Evolutionary conservation across 2,888 invertebrate species (phyloP), one percentile per base, ranked within the genome.

Genomic region (Caenorhabditis auriculariae): DNA sequence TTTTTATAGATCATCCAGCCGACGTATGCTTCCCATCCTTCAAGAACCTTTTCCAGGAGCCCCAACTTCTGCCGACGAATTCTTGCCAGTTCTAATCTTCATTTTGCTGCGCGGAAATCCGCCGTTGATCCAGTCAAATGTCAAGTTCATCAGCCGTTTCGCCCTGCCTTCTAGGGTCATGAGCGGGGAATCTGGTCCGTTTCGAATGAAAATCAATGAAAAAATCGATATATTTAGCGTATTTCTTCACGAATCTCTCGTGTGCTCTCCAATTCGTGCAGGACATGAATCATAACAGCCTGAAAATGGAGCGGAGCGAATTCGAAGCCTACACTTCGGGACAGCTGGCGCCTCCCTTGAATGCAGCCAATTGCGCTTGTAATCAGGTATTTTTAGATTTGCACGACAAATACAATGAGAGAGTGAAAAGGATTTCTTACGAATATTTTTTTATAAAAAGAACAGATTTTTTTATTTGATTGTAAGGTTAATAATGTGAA

Each of bases 181-280:
- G 91, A 92, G 92, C 69, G 98, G 98, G 26, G 96, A 98, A 85
- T 91, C 91, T 26, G 96, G 94, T 71, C 32, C 9, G 39, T 15
- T 35, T 12, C 5, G 17, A 35, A 24, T 35, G 52, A 46, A 15
- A 44, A 27, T 29, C 28, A 26, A 26, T n/a, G 15, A 1, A 49
- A 32, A 17, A n/a, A 1, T 2, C 23, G 17, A 15, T 23, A n/a
- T 35, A 54, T 76, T 42, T 44, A 75, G 77, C 77, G 2, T 98
- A 98, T 84, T 96, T 93, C 84, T 98, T 98, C 84, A 98, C 98
- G 15, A 98, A 96, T 84, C 85, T 98, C 90, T 96, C 95, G 79
- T 96, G 95, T 83, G 98, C 96, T 3, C 92, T 96, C 32, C 90
- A 92, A 9, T 98, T 96, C 83, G 93, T 98, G 67, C 95, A 96